Conservation (phyloP, 2,113 vertebrate genomes). For the Chaetodon trifascialis region DNA sequence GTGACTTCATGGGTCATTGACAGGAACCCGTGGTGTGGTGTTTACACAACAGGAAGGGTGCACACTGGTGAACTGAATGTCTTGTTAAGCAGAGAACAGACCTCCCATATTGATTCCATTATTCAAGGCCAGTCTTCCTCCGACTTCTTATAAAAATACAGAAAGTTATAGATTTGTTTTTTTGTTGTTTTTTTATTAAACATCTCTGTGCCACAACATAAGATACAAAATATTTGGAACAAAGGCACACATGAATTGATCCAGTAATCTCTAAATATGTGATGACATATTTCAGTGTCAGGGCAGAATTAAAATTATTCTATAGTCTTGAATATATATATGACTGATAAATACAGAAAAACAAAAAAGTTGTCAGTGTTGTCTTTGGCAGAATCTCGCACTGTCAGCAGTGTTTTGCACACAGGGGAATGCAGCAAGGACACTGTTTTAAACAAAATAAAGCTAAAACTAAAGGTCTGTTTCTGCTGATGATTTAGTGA, state of each 20-base stretch:
- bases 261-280: background rate
- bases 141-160: background rate
- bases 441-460: too few relatives aligned
- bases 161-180: background rate
- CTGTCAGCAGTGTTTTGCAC: slow-evolving; percentile 22
- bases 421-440: slow-evolving; percentile 26
- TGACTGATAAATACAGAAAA: too few relatives aligned
- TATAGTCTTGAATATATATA: too few relatives aligned
- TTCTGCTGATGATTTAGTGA: slow-evolving; percentile 59
- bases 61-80: slow-evolving; percentile 61
- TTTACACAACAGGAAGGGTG: slow-evolving; percentile 70
- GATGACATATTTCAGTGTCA: background rate
- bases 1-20: slow-evolving; percentile 75
- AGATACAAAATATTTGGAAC: background rate
- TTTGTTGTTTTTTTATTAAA: too few relatives aligned
- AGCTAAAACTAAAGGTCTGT: too few relatives aligned
- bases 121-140: slow-evolving; percentile 5
- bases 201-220: background rate
- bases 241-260: background rate
- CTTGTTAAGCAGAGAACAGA: slow-evolving; percentile 65
- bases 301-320: background rate
- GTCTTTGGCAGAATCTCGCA: too few relatives aligned
- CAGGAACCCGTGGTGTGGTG: slow-evolving; percentile 69
- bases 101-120: slow-evolving; percentile 61
- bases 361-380: too few relatives aligned